A percentile compares a stretch with the other conserved stretches of the same genome.
Conservation (phyloP, 92 coral and sea anemone genomes). For the Bergia puertoricense region DNA sequence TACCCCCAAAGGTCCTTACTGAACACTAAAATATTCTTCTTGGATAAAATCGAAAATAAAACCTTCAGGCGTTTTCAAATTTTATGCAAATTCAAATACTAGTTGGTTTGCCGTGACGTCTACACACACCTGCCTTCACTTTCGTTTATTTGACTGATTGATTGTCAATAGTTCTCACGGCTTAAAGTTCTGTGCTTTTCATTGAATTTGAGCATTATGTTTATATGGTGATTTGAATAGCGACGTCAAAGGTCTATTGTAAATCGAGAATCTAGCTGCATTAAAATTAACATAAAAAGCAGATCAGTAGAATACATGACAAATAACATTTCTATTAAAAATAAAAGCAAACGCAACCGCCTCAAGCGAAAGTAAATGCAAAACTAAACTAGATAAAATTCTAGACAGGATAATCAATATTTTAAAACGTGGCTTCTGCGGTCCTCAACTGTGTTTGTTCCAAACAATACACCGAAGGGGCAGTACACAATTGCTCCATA, state of each 20-base stretch:
- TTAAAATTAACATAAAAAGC: too few species aligned
- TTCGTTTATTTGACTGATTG: conserved; percentile 27
- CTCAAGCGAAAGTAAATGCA: too few species aligned
- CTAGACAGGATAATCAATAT: too few species aligned
- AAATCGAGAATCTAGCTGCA: neutral
- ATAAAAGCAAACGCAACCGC: too few species aligned
- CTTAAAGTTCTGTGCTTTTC: conserved; percentile 5
- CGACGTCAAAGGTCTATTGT: neutral
- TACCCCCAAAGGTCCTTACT: neutral
- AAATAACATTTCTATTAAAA: too few species aligned
- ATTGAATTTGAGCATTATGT: neutral
- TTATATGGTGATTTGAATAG: conserved; percentile 14
- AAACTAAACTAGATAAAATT: too few species aligned
- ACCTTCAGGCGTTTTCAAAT: neutral
- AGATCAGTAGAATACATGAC: too few species aligned
- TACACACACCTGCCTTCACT: conserved; percentile 28
- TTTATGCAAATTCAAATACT: conserved; percentile 35
- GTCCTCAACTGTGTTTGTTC: too few species aligned
- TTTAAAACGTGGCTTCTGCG: too few species aligned
- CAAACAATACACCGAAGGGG: too few species aligned
- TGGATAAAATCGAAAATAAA: neutral
- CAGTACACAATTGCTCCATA: too few species aligned
- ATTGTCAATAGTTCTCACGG: neutral
- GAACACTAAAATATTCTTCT: neutral
- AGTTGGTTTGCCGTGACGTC: neutral